A percentile compares a stretch with the other conserved stretches of the same genome.
Evolutionary conservation across 2,797 vertebrate species (phyloP).

Genomic region (Leptoclinus maculatus): DNA sequence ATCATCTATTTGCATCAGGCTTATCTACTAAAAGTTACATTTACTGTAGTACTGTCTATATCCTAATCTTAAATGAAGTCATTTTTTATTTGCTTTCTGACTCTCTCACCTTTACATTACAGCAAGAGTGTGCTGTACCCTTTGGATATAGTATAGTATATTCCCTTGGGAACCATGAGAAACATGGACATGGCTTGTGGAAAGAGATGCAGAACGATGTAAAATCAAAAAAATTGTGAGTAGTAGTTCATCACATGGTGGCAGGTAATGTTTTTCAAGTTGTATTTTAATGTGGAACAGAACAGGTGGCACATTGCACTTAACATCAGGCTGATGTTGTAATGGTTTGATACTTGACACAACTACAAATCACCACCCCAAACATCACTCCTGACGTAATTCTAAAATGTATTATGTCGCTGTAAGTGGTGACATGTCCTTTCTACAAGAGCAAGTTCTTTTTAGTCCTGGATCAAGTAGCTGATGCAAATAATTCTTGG

Average conservation of each 20-base stretch:
- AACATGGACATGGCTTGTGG: not conserved
- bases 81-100: constrained; percentile 19
- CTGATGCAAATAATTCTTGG: constrained; percentile 33
- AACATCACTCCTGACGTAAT: constrained; percentile 38
- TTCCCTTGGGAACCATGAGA: not conserved
- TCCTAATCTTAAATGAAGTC: not conserved
- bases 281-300: constrained; percentile 3
- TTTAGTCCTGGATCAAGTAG: constrained; percentile 32
- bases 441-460: constrained; percentile 17
- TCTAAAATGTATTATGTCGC: constrained; percentile 20
- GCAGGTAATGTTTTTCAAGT: not conserved
- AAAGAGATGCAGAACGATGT: not conserved
- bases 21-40: not conserved
- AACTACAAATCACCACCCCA: constrained; percentile 44
- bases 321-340: constrained; percentile 19
- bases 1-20: not conserved
- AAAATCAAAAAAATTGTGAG: not conserved
- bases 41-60: not conserved
- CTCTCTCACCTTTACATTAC: not conserved
- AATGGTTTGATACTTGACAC: constrained; percentile 35
- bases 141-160: not conserved
- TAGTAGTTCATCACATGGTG: not conserved
- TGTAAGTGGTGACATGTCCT: constrained; percentile 23
- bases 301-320: constrained; percentile 35
- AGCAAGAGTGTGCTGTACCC: not conserved